Conservation (phyloP, 1,140 invertebrate genomes). For the Trachymyrmex septentrionalis region DNA sequence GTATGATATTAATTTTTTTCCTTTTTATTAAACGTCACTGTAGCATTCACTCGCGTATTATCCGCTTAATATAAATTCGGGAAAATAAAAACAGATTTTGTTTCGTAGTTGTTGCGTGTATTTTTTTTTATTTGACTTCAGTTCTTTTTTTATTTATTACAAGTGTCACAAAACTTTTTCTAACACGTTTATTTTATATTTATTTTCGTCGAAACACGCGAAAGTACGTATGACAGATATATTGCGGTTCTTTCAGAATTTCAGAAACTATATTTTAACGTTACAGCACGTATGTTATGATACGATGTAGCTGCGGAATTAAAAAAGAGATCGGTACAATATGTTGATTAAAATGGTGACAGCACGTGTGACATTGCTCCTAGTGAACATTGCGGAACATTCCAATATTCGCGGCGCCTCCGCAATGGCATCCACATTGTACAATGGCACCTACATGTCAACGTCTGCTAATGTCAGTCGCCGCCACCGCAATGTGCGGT, state of each 20-base stretch:
- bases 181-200: conserved; percentile 1
- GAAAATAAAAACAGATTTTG: not conserved
- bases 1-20: not conserved
- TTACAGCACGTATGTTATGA: not conserved
- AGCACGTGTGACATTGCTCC: conserved; percentile 2
- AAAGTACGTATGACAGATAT: not conserved
- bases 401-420: conserved; percentile 57
- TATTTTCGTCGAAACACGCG: not conserved
- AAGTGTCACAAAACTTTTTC: not conserved
- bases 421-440: conserved; percentile 63
- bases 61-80: not conserved
- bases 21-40: too few species aligned
- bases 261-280: not conserved
- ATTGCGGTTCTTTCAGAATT: not conserved
- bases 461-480: conserved; percentile 61
- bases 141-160: too few species aligned
- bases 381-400: conserved; percentile 53
- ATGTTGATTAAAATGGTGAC: conserved; percentile 40
- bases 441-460: conserved; percentile 59
- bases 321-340: not conserved
- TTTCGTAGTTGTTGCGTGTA: not conserved
- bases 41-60: not conserved
- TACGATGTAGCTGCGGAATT: not conserved
- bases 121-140: not conserved
- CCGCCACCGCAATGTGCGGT: conserved; percentile 69